phyloP scores from a whole-genome alignment of 2,888 invertebrate genomes.

The Aquatica leii region DNA sequence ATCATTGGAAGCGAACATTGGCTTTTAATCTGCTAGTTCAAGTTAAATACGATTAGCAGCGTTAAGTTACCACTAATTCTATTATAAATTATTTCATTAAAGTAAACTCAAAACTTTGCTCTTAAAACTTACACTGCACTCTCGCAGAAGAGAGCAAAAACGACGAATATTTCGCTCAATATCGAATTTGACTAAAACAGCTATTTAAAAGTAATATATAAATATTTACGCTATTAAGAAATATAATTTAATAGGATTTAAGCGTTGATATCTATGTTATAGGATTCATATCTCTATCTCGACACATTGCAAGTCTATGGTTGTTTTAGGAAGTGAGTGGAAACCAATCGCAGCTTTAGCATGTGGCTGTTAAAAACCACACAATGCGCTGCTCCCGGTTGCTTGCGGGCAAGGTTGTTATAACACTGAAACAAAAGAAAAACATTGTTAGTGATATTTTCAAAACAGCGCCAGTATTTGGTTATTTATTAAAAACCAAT shows the following conservation, averaged over 20 bases:
- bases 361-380: slow-evolving; percentile 63
- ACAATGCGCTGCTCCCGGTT: slow-evolving; percentile 36
- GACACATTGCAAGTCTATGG: slow-evolving; percentile 82
- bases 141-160: slow-evolving; percentile 50
- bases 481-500: no score
- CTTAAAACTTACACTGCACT: slow-evolving; percentile 50
- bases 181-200: slow-evolving; percentile 32
- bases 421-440: slow-evolving; percentile 42
- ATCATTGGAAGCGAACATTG: no score
- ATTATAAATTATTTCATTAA: no score
- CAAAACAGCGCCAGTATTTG: no score
- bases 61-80: no score
- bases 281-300: slow-evolving; percentile 78
- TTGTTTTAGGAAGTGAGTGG: slow-evolving; percentile 92
- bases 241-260: slow-evolving; percentile 31
- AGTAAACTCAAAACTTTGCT: no score
- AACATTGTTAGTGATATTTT: not conserved
- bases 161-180: slow-evolving; percentile 52
- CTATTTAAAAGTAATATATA: slow-evolving; percentile 31
- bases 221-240: slow-evolving; percentile 31
- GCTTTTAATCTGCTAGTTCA: not conserved
- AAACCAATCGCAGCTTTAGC: slow-evolving; percentile 93
- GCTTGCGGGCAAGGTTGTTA: slow-evolving; percentile 31
- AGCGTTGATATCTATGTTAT: slow-evolving; percentile 37
- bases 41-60: not conserved